phyloP scores from a whole-genome alignment of 2,113 vertebrate species.

The Limanda limanda region DNA sequence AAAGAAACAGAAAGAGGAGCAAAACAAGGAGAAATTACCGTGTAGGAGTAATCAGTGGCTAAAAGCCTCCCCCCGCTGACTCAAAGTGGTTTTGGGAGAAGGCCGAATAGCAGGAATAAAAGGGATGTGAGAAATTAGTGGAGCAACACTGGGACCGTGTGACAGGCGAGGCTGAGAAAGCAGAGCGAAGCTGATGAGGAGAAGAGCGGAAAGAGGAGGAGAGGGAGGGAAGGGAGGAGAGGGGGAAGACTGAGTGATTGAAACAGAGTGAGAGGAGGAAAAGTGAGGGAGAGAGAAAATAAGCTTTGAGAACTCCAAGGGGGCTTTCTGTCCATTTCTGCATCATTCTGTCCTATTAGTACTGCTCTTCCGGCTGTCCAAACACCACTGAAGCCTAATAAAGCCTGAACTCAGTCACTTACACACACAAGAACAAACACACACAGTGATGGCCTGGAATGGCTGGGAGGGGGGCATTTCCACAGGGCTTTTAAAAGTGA shows the following conservation, averaged over 20 bases:
- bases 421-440: constrained; percentile 62
- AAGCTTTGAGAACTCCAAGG: constrained; percentile 70
- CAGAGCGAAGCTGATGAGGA: constrained; percentile 52
- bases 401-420: constrained; percentile 71
- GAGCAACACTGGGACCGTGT: constrained; percentile 56
- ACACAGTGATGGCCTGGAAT: constrained; percentile 57
- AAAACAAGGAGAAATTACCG: constrained; percentile 74
- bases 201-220: constrained; percentile 24
- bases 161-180: constrained; percentile 69
- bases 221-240: not conserved
- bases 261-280: constrained; percentile 65
- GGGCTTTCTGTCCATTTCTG: constrained; percentile 81
- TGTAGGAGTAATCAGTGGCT: constrained; percentile 76
- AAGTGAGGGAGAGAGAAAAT: constrained; percentile 68
- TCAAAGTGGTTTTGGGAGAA: constrained; percentile 77
- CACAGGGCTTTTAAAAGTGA: constrained; percentile 81
- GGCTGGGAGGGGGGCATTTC: constrained; percentile 69
- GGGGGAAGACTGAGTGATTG: not conserved
- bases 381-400: constrained; percentile 80
- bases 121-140: constrained; percentile 73
- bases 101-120: constrained; percentile 67
- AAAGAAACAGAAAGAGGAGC: constrained; percentile 53
- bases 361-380: constrained; percentile 77
- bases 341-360: constrained; percentile 81
- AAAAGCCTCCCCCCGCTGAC: constrained; percentile 79